A percentile compares a stretch with the other conserved stretches of the same genome.
Conservation (phyloP, 2,113 vertebrate genomes). For the Phylloscopus trochilus region DNA sequence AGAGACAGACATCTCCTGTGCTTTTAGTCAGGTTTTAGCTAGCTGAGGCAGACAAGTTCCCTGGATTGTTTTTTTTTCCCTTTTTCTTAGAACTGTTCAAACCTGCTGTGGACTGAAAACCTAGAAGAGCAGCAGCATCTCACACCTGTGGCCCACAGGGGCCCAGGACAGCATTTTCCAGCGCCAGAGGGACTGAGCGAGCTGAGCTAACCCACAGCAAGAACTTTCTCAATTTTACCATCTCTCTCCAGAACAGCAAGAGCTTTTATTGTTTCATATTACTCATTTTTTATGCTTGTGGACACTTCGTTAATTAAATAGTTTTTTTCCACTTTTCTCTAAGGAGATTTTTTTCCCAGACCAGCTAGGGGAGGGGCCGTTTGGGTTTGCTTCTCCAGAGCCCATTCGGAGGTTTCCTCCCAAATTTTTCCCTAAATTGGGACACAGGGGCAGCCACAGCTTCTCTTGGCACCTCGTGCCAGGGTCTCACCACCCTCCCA, state of each 20-base stretch:
- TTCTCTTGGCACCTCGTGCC: too few species aligned
- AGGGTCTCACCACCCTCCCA: background rate
- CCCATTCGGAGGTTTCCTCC: background rate
- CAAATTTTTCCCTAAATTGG: background rate
- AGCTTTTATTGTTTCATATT: background rate
- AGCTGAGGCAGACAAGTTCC: background rate
- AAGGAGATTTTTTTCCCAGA: background rate
- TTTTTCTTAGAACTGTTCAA: background rate
- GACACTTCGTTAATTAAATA: background rate
- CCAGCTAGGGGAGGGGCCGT: background rate
- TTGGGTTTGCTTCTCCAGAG: background rate
- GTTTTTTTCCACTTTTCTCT: background rate
- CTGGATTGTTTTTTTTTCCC: background rate
- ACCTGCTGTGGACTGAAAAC: background rate
- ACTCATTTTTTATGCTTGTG: background rate
- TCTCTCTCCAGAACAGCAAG: background rate
- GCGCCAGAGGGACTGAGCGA: background rate
- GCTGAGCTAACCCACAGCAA: background rate
- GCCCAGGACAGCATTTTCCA: background rate
- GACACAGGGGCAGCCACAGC: background rate
- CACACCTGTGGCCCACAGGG: rapidly evolving
- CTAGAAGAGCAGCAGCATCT: background rate
- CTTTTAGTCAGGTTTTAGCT: background rate
- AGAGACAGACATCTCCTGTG: background rate
- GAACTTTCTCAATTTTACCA: background rate